Evolutionary conservation across 2,113 vertebrate genomes (phyloP).

Genomic region (Phycodurus eques): DNA sequence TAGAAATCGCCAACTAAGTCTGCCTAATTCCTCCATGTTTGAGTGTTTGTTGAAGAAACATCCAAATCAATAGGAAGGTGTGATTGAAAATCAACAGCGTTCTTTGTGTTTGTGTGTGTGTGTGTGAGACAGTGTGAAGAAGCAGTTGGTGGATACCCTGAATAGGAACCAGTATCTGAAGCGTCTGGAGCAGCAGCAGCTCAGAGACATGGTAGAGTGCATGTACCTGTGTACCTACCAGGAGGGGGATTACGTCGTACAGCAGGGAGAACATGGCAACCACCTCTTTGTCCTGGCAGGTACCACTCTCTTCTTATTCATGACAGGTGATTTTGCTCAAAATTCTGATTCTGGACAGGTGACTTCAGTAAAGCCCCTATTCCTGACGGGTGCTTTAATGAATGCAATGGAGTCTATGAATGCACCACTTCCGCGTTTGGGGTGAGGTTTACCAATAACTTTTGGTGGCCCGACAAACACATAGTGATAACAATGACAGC

Average conservation of each 20-base stretch:
- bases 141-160: conserved; percentile 84
- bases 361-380: neutral
- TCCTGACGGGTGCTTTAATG: no score
- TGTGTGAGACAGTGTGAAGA: conserved; percentile 79
- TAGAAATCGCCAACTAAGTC: neutral
- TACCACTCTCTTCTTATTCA: conserved; percentile 36
- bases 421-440: no score
- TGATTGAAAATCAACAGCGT: neutral
- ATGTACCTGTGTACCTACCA: conserved; percentile 88
- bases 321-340: neutral
- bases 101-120: neutral
- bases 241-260: conserved; percentile 83
- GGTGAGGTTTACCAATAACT: no score
- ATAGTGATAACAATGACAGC: no score
- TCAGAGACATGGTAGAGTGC: conserved; percentile 91
- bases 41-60: neutral
- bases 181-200: conserved; percentile 84
- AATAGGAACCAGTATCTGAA: conserved; percentile 91
- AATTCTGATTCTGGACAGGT: neutral
- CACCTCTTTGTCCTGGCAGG: conserved; percentile 92
- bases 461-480: no score
- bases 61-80: neutral
- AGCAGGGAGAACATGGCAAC: conserved; percentile 86
- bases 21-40: neutral
- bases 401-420: no score